Conservation (phyloP, 2,888 invertebrate genomes). For the Malthinus seriepunctatus region DNA sequence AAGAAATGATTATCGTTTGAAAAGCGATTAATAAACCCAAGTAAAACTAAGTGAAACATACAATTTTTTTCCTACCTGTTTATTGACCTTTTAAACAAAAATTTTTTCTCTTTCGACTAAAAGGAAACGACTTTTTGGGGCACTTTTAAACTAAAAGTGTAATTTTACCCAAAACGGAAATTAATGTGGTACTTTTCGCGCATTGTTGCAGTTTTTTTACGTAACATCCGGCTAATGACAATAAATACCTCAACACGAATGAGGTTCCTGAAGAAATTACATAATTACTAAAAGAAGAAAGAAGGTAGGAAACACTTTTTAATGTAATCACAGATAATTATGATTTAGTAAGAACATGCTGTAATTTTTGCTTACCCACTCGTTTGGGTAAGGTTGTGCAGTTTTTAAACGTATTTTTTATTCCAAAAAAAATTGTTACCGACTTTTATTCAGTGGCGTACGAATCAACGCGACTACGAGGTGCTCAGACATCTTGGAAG, state of each 20-base stretch:
- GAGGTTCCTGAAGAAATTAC: conserved; percentile 5
- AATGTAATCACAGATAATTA: conserved; percentile 3
- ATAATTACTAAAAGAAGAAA: conserved; percentile 7
- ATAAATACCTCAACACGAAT: not conserved
- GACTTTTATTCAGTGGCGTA: too few species aligned
- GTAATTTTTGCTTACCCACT: conserved; percentile 5
- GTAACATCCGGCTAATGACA: conserved; percentile 5
- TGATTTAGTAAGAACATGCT: conserved; percentile 4
- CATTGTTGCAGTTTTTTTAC: conserved; percentile 7
- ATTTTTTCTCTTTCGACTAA: too few species aligned
- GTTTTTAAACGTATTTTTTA: not conserved
- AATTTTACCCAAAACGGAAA: not conserved
- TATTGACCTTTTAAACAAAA: too few species aligned
- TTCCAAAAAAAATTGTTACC: too few species aligned
- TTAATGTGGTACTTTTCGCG: not conserved
- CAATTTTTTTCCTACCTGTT: too few species aligned
- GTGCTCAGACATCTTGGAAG: too few species aligned
- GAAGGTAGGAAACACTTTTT: conserved; percentile 4
- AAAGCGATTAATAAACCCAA: not conserved
- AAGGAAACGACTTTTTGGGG: too few species aligned
- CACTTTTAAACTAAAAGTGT: too few species aligned
- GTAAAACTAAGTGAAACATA: too few species aligned
- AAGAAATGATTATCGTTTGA: not conserved
- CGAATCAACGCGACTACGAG: too few species aligned
- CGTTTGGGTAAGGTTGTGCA: conserved; percentile 1